These are phyloP conservation scores for Coremacera marginata DNA, from an alignment of 2,888 invertebrate genomes.

Conservation along the genomic window DNA sequence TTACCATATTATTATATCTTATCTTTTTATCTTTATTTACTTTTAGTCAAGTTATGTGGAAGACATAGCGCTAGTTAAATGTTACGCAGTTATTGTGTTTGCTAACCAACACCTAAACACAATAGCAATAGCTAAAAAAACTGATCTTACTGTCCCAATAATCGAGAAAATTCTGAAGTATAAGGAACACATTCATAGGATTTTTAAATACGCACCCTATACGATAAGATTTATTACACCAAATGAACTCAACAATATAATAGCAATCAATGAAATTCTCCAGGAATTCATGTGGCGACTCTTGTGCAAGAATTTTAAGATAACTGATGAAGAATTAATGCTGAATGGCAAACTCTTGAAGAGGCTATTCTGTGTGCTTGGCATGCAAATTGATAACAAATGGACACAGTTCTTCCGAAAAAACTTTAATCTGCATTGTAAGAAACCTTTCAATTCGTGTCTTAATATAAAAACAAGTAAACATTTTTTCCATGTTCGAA, in stretches of 20 bases:
- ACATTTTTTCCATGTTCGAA: background rate
- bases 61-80: background rate
- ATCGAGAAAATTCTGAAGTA: background rate
- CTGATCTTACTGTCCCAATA: background rate
- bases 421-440: background rate
- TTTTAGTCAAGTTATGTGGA: background rate
- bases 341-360: background rate
- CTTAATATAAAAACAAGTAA: no score
- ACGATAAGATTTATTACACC: background rate
- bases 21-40: background rate
- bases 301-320: background rate
- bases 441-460: no score
- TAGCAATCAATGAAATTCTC: conserved; percentile 15
- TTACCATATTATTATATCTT: no score
- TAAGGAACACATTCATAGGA: background rate
- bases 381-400: background rate
- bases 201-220: background rate
- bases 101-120: background rate
- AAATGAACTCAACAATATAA: background rate
- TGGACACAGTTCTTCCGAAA: background rate
- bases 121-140: background rate
- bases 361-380: background rate
- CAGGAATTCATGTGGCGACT: background rate
- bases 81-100: background rate
- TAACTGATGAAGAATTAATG: background rate